These are phyloP conservation scores for Temnothorax ravouxi DNA, from an alignment of 2,888 invertebrate species.

Conservation along the genomic window DNA sequence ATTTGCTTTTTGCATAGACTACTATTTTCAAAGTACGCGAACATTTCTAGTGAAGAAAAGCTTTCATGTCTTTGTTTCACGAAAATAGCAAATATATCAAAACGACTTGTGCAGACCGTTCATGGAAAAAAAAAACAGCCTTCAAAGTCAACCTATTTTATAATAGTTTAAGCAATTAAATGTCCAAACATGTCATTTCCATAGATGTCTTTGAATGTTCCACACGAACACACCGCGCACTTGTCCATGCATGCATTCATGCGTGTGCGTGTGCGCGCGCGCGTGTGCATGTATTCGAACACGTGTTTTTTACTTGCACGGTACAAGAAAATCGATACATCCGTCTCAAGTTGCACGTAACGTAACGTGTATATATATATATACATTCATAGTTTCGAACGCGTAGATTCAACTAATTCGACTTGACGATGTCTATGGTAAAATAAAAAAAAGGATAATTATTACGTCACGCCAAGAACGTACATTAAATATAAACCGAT, in stretches of 20 bases:
- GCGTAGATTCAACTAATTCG: background rate
- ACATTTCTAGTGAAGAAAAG: conserved; percentile 74
- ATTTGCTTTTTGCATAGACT: conserved; percentile 62
- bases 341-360: background rate
- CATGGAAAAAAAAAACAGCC: conserved; percentile 64
- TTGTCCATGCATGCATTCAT: background rate
- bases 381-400: too few species aligned
- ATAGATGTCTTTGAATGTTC: conserved; percentile 13
- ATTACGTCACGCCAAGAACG: conserved; percentile 32
- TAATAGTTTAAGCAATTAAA: conserved; percentile 53
- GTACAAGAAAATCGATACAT: conserved; percentile 34
- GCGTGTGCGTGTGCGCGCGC: background rate
- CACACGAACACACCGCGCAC: background rate
- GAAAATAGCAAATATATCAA: conserved; percentile 69
- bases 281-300: background rate
- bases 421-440: conserved; percentile 7
- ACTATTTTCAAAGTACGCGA: conserved; percentile 70
- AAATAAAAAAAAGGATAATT: conserved; percentile 32
- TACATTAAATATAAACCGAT: conserved; percentile 48
- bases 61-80: conserved; percentile 68
- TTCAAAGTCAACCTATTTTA: conserved; percentile 68
- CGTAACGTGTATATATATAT: background rate
- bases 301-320: background rate
- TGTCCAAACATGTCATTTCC: conserved; percentile 65
- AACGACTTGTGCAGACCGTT: conserved; percentile 64